Evolutionary conservation across 2,797 vertebrate species (phyloP).

Genomic region (Lepus townsendii): DNA sequence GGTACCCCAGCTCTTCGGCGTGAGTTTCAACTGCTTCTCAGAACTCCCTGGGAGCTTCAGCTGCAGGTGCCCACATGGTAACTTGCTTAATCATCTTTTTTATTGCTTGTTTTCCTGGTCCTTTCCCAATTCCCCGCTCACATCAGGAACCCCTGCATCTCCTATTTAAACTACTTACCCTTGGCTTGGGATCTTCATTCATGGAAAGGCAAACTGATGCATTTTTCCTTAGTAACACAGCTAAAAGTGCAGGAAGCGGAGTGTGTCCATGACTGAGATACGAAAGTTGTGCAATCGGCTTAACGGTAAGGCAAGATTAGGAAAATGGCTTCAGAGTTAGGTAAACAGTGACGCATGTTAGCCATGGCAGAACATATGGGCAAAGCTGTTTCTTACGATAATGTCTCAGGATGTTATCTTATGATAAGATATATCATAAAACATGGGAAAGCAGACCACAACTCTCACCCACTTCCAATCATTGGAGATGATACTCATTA

Average conservation of each 20-base stretch:
- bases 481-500: background rate
- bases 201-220: no score
- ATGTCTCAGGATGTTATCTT: background rate
- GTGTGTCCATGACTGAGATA: background rate
- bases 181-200: background rate
- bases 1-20: background rate
- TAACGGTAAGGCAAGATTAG: background rate
- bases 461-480: background rate
- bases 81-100: background rate
- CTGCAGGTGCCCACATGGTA: background rate
- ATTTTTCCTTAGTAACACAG: background rate
- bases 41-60: background rate
- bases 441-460: background rate
- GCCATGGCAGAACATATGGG: fast-evolving
- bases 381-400: background rate
- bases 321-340: background rate
- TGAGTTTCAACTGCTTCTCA: background rate
- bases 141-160: background rate
- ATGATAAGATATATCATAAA: no score
- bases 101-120: background rate
- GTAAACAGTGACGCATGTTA: background rate
- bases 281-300: fast-evolving
- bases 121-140: background rate
- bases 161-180: background rate
- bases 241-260: no score